Base-by-base conservation (phyloP, 2,888 invertebrate species). In the Octodonta nipae region DNA sequence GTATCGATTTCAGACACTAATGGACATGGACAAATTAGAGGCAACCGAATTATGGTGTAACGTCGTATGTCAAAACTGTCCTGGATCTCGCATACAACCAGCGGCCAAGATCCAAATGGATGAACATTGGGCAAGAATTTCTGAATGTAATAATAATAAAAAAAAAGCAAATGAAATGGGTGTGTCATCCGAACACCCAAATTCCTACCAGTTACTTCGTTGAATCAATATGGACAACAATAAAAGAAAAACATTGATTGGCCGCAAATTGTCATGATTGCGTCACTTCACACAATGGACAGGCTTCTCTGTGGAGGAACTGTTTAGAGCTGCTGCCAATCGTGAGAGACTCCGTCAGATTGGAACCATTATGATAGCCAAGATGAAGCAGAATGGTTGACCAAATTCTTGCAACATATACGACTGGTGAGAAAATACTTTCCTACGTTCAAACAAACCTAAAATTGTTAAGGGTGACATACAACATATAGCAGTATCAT, bases 271-370 rank as follows among this genome's bases (percentile, higher is more conserved):
- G 26, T 26, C 26, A 11, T 11, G 12, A 5, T 10, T 26, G 26
- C 6, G 26, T 26, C 5, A 26, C 26, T 6, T 26, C 26, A 26
- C 6, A 26, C 26, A 26, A n/a, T 26, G 26, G 26, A 26, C 26
- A 26, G 26, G 26, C 5, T 11, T 26, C 6, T 26, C 26, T n/a
- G 12, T 7, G 26, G 26, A 26, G 10, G 26, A 26, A 26, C 12
- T 5, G 10, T 26, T 26, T 26, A 5, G 26, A 26, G 26, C 10
- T 26, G 26, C 26, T 26, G 26, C 26, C 26, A 11, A 26, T 10
- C 26, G 26, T 10, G 26, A n/a, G 26, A 26, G 26, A 26, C 10
- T 26, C 26, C 26, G 10, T 26, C 26, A 26, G 10, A 26, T 26
- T 26, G 10, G 6, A 10, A 26, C 26, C 26, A 26, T 10, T 5